A percentile compares a stretch with the other conserved stretches of the same genome.
These are phyloP conservation scores for Rotaria sp. DNA, from an alignment of 2,888 invertebrate genomes.

Conservation along the genomic window DNA sequence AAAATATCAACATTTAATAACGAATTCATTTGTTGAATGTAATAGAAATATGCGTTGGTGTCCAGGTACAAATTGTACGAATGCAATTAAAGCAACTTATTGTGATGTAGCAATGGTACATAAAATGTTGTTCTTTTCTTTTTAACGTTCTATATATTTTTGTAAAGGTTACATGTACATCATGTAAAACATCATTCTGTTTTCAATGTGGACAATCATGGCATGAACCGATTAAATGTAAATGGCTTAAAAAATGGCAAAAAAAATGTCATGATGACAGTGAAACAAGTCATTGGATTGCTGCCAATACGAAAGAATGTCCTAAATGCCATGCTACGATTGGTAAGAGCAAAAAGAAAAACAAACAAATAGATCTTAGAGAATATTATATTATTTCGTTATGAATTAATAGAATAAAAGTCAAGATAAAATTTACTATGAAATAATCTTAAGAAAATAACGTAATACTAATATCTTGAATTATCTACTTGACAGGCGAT, in stretches of 20 bases:
- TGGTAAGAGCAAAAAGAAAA: background rate
- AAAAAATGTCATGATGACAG: slow-evolving; percentile 98
- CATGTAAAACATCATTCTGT: slow-evolving; percentile 51
- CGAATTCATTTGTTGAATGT: slow-evolving; percentile 39
- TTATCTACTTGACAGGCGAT: too few relatives aligned
- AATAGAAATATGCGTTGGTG: slow-evolving; percentile 69
- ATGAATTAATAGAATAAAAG: too few relatives aligned
- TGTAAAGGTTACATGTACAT: background rate
- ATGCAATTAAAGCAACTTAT: slow-evolving; percentile 67
- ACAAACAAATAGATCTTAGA: too few relatives aligned
- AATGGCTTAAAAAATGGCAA: slow-evolving; percentile 84
- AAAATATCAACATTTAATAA: slow-evolving; percentile 41
- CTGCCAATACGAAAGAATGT: slow-evolving; percentile 41
- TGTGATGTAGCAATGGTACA: slow-evolving; percentile 82
- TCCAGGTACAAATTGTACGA: slow-evolving; percentile 91
- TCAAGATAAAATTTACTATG: too few relatives aligned
- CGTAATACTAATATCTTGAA: too few relatives aligned
- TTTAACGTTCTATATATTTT: background rate
- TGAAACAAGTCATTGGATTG: slow-evolving; percentile 87
- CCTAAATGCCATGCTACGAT: slow-evolving; percentile 42
- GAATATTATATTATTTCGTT: too few relatives aligned
- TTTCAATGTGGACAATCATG: slow-evolving; percentile 47
- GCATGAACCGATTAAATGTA: slow-evolving; percentile 93
- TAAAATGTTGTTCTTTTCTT: slow-evolving; percentile 58
- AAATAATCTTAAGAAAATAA: too few relatives aligned